These are phyloP conservation scores for Fulmarus glacialis DNA, from an alignment of 2,113 vertebrate genomes.

Conservation along the genomic window DNA sequence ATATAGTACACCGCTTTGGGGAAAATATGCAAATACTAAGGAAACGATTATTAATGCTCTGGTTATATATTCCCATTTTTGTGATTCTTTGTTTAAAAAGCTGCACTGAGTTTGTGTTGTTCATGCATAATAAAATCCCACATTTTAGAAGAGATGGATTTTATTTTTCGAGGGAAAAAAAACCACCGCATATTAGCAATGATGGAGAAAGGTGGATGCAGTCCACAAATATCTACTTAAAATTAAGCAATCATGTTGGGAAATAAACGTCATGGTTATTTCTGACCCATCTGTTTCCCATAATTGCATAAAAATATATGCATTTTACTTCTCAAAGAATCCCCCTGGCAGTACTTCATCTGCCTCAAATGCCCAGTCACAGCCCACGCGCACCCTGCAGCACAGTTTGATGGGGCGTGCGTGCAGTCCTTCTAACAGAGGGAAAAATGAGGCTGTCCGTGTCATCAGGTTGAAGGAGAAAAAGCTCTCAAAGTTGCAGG, in stretches of 20 bases:
- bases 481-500: neutral
- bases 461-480: neutral
- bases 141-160: neutral
- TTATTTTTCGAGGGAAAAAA: neutral
- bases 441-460: neutral
- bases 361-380: neutral
- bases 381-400: fast-evolving
- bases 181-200: neutral
- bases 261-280: neutral
- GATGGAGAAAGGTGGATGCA: neutral
- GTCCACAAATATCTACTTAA: neutral
- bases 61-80: neutral
- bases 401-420: fast-evolving
- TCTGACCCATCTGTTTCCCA: neutral
- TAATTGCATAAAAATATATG: neutral
- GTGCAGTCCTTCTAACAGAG: neutral
- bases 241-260: neutral
- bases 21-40: slow-evolving; percentile 13
- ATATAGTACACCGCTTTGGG: neutral
- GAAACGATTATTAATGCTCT: slow-evolving; percentile 39
- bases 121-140: neutral
- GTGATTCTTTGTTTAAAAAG: slow-evolving; percentile 1
- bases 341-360: neutral
- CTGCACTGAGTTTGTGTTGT: neutral
- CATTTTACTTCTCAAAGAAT: neutral